Evolutionary conservation across 2,888 invertebrate genomes (phyloP).

Genomic region (Catocala fraxini): DNA sequence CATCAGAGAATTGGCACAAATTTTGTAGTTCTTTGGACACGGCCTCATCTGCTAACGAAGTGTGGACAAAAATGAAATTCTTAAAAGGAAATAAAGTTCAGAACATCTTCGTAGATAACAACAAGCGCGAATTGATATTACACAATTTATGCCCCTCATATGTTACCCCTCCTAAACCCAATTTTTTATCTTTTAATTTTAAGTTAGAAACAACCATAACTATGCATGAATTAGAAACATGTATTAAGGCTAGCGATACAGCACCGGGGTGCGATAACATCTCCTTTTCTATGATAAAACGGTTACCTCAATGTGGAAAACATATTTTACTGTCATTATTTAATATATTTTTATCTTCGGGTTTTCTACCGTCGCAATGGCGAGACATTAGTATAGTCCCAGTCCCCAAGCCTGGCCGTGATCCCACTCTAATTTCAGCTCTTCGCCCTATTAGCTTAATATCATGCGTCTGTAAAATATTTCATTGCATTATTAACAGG

Average conservation of each 20-base stretch:
- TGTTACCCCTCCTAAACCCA: too few relatives aligned
- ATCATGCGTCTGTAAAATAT: conserved; percentile 9
- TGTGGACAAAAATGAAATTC: too few relatives aligned
- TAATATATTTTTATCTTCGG: conserved; percentile 8
- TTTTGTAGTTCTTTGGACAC: too few relatives aligned
- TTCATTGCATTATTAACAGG: background rate
- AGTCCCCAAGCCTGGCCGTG: conserved; percentile 16
- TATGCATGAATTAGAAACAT: conserved; percentile 23
- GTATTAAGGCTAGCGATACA: conserved; percentile 21
- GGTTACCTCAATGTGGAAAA: conserved; percentile 24
- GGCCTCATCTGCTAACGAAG: too few relatives aligned
- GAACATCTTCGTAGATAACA: too few relatives aligned
- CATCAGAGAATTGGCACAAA: too few relatives aligned
- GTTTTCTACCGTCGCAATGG: conserved; percentile 20
- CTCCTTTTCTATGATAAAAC: conserved; percentile 26
- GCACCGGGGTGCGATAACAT: conserved; percentile 22
- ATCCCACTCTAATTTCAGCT: background rate
- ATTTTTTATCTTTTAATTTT: too few relatives aligned
- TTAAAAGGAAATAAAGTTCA: too few relatives aligned
- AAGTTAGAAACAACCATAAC: conserved; percentile 6
- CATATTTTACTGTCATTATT: conserved; percentile 12
- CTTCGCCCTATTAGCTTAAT: conserved; percentile 14
- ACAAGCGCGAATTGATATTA: too few relatives aligned
- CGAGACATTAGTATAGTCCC: conserved; percentile 16
- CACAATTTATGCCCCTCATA: too few relatives aligned